These are phyloP conservation scores for Myiothlypis coronata DNA, from an alignment of 2,797 vertebrate species.

Conservation along the genomic window DNA sequence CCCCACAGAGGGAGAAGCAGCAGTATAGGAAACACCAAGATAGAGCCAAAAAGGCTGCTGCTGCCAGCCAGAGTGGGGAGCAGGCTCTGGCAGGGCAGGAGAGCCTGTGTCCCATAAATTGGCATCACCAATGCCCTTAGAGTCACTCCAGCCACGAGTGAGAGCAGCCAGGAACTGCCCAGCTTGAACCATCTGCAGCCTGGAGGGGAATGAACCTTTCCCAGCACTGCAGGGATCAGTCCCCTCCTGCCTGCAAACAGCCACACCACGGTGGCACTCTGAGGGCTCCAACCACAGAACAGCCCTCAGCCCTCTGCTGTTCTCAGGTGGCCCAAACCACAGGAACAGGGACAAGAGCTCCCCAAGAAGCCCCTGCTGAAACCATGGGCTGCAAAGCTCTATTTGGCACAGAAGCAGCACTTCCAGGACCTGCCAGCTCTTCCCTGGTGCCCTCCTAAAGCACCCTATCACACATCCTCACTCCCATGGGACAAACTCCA, in stretches of 20 bases:
- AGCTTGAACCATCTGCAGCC: neutral
- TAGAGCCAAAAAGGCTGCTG: neutral
- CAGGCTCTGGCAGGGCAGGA: neutral
- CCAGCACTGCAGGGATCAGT: accelerated
- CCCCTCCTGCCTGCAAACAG: neutral
- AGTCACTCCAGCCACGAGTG: neutral
- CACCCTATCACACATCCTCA: neutral
- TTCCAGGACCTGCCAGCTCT: neutral
- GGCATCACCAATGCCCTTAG: neutral
- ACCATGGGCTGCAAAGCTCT: neutral
- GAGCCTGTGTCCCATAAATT: accelerated
- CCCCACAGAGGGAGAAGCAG: neutral
- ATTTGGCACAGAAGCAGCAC: neutral
- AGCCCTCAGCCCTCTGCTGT: neutral
- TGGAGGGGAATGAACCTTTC: neutral
- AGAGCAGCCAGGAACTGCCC: neutral
- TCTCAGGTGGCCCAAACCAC: neutral
- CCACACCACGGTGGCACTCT: accelerated
- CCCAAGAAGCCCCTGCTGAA: accelerated
- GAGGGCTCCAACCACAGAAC: neutral
- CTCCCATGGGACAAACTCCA: neutral
- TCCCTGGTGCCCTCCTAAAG: neutral
- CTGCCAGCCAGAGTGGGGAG: neutral
- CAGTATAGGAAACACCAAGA: neutral
- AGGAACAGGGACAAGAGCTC: neutral